phyloP scores from a whole-genome alignment of 2,797 vertebrate genomes.

The Pangasius mekongensis region DNA sequence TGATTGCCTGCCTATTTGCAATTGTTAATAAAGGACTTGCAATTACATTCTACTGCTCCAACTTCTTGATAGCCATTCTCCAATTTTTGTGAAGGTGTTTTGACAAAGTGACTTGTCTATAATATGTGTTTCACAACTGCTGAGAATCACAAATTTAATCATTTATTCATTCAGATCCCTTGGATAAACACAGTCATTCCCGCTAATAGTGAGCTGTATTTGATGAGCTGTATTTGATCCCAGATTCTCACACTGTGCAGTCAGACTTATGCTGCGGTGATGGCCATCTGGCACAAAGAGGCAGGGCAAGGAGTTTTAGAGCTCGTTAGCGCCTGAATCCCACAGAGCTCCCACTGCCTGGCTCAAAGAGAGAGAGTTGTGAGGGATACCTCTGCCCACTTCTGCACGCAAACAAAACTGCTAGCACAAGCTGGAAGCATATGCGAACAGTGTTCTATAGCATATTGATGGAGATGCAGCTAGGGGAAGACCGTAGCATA shows the following conservation, averaged over 20 bases:
- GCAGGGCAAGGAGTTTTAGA: conserved; percentile 67
- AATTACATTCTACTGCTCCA: not conserved
- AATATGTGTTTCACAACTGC: conserved; percentile 22
- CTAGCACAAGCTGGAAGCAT: conserved; percentile 72
- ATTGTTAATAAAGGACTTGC: not conserved
- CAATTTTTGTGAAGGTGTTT: not conserved
- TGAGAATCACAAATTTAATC: conserved; percentile 3
- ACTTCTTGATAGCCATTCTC: not conserved
- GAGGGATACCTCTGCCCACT: conserved; percentile 76
- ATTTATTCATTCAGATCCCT: conserved; percentile 58
- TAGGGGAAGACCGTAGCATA: conserved; percentile 39
- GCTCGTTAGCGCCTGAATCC: conserved; percentile 75
- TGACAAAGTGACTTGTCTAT: not conserved
- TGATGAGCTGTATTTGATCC: conserved; percentile 26
- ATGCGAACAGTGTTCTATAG: conserved; percentile 68
- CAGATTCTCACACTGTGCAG: conserved; percentile 26
- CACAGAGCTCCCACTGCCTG: conserved; percentile 69
- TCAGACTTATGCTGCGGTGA: conserved; percentile 2
- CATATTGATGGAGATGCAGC: conserved; percentile 57
- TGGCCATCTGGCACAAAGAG: conserved; percentile 72
- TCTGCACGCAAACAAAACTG: conserved; percentile 71
- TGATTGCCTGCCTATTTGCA: not conserved
- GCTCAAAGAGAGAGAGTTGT: conserved; percentile 67
- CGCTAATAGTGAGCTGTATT: not conserved
- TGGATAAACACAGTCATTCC: conserved; percentile 25